Percentiles rank a stretch among this genome's conserved stretches.
Evolutionary conservation across 2,113 vertebrate genomes (phyloP).

Genomic region (Corythoichthys intestinalis): DNA sequence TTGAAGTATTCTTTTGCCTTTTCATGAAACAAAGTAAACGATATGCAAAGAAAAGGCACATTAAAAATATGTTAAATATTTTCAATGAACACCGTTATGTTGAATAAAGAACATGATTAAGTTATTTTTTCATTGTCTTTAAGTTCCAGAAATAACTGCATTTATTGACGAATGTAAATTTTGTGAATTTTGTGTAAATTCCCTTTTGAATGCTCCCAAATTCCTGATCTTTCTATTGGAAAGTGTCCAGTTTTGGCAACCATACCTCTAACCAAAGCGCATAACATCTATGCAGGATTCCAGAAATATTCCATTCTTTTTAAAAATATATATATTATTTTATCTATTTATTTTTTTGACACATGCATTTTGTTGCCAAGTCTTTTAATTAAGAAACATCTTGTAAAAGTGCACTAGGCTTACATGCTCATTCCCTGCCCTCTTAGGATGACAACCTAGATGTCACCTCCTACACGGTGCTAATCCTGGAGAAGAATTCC

Average conservation of each 20-base stretch:
- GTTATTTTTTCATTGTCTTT: not conserved
- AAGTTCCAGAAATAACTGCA: not conserved
- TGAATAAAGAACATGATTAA: not conserved
- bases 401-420: not conserved
- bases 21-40: not conserved
- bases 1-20: not conserved
- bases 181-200: not conserved
- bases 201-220: not conserved
- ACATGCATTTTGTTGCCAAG: not conserved
- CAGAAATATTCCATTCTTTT: too few relatives aligned
- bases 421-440: not conserved
- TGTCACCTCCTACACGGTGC: constrained; percentile 83
- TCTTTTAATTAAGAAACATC: not conserved
- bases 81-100: not conserved
- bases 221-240: not conserved
- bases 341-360: not conserved
- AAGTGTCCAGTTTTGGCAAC: not conserved
- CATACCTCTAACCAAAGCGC: too few relatives aligned
- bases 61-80: not conserved
- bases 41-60: not conserved
- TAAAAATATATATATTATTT: not conserved
- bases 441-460: constrained; percentile 71
- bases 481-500: constrained; percentile 77
- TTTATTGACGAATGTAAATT: not conserved
- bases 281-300: not conserved